Evolutionary conservation across 2,113 vertebrate species (phyloP).

Genomic region (Platysternon megacephalum): DNA sequence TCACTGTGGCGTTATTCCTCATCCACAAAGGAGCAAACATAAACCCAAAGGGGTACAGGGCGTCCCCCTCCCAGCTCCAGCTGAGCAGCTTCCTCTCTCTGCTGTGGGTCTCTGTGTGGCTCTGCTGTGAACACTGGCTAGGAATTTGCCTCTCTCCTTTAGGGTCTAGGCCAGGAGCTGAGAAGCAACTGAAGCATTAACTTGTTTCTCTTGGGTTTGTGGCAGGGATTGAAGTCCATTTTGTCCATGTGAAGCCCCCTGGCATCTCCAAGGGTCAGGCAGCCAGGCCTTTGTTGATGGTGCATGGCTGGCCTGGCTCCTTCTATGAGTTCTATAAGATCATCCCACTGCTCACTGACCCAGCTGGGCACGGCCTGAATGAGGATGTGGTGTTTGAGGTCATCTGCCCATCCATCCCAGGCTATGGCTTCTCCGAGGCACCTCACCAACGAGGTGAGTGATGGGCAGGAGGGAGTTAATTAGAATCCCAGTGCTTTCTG

Average conservation of each 20-base stretch:
- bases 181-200: not conserved
- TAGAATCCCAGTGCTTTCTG: not conserved
- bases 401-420: slow-evolving; percentile 92
- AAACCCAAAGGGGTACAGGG: not conserved
- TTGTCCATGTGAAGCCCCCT: slow-evolving; percentile 84
- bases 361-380: not conserved
- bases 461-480: not conserved
- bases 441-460: slow-evolving; percentile 79
- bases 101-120: not conserved
- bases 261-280: slow-evolving; percentile 66
- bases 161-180: not conserved
- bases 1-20: not conserved
- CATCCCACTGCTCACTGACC: slow-evolving; percentile 85
- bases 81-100: not conserved
- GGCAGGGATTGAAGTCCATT: slow-evolving; percentile 89
- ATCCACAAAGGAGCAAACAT: not conserved
- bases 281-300: slow-evolving; percentile 84
- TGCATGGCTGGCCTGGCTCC: slow-evolving; percentile 93
- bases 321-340: slow-evolving; percentile 93
- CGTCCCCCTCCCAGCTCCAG: not conserved
- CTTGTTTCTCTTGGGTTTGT: slow-evolving; percentile 29
- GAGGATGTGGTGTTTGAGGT: slow-evolving; percentile 84
- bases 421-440: slow-evolving; percentile 90
- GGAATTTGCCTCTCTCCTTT: not conserved
- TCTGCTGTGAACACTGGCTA: not conserved